Percentiles rank a stretch among this genome's conserved stretches.
Conservation (phyloP, 2,888 invertebrate species). For the Heteromyza rotundicornis region DNA sequence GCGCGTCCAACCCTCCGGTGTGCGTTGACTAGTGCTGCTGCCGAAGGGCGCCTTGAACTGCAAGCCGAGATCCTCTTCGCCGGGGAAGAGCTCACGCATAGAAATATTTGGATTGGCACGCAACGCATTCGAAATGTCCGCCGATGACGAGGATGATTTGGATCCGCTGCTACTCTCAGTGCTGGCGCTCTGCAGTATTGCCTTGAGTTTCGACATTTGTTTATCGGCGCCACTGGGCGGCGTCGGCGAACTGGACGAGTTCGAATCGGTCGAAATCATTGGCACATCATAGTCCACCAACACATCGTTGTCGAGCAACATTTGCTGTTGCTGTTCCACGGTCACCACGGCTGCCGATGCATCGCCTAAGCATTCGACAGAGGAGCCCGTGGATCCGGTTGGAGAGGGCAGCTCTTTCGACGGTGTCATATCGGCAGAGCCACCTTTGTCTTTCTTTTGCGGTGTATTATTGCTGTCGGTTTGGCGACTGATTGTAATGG, state of each 20-base stretch:
- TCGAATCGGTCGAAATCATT: constrained; percentile 39
- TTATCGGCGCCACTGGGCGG: constrained; percentile 33
- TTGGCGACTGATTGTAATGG: constrained; percentile 24
- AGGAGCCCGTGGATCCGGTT: constrained; percentile 36
- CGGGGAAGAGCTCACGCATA: constrained; percentile 80
- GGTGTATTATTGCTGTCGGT: background rate
- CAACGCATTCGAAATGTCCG: constrained; percentile 59
- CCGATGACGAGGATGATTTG: constrained; percentile 25
- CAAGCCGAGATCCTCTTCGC: constrained; percentile 81
- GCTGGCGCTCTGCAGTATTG: constrained; percentile 50
- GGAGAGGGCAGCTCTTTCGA: constrained; percentile 33
- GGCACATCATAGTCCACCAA: constrained; percentile 59
- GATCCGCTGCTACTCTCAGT: background rate
- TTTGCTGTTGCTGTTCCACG: constrained; percentile 11
- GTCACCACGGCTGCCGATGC: constrained; percentile 22
- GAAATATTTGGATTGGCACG: constrained; percentile 78
- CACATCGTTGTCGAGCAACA: constrained; percentile 45
- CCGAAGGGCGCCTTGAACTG: constrained; percentile 78
- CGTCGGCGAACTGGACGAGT: constrained; percentile 44
- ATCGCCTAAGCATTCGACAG: constrained; percentile 36
- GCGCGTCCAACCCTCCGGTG: constrained; percentile 85
- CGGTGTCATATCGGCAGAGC: constrained; percentile 1
- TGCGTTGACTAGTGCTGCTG: constrained; percentile 63
- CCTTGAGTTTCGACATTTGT: constrained; percentile 59
- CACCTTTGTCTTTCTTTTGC: background rate